Percentiles rank a stretch among this genome's conserved stretches.
Evolutionary conservation across 1,140 invertebrate genomes (phyloP).

Genomic region (Monochamus saltuarius): DNA sequence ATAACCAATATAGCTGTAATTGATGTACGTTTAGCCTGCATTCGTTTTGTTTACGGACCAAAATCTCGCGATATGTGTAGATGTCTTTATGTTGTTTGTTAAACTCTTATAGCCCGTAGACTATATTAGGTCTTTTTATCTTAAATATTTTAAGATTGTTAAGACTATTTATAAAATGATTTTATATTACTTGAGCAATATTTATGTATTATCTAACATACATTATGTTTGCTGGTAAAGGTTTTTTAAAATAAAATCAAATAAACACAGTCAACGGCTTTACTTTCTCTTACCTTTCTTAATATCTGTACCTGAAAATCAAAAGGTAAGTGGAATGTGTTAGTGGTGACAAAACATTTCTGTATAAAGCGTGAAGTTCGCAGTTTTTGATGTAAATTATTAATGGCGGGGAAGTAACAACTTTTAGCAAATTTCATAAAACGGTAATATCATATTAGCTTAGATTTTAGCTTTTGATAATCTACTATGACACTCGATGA

Average conservation of each 20-base stretch:
- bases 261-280: not conserved
- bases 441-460: too few relatives aligned
- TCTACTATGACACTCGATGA: too few relatives aligned
- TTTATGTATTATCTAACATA: conserved; percentile 39
- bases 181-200: conserved; percentile 36
- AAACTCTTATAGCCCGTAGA: conserved; percentile 16
- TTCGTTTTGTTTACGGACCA: too few relatives aligned
- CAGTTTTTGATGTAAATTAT: too few relatives aligned
- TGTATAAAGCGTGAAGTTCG: too few relatives aligned
- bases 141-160: conserved; percentile 34
- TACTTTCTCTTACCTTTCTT: too few relatives aligned
- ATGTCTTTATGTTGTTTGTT: conserved; percentile 23
- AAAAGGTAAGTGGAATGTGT: too few relatives aligned
- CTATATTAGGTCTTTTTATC: conserved; percentile 27
- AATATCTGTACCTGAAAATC: too few relatives aligned
- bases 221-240: conserved; percentile 41
- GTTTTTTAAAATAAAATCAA: conserved; percentile 19
- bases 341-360: too few relatives aligned
- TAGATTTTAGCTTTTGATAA: too few relatives aligned
- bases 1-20: conserved; percentile 12
- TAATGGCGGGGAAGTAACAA: too few relatives aligned
- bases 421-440: too few relatives aligned
- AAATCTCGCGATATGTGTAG: conserved; percentile 2
- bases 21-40: not conserved
- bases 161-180: conserved; percentile 24